phyloP scores from a whole-genome alignment of 1,140 invertebrate genomes.

The Phortica variegata region DNA sequence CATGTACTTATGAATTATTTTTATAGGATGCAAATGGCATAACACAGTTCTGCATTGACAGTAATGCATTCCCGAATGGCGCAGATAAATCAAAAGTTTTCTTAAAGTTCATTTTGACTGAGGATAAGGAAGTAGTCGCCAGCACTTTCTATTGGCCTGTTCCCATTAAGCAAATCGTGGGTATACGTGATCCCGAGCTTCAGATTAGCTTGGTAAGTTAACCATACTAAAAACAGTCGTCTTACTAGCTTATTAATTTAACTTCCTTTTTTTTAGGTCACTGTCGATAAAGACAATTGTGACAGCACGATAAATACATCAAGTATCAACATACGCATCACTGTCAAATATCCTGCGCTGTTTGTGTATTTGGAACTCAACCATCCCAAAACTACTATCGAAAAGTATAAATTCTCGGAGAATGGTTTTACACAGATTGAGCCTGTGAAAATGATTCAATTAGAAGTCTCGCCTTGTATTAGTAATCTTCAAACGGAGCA shows the following conservation, averaged over 20 bases:
- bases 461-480: slow-evolving; percentile 35
- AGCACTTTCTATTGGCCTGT: slow-evolving; percentile 35
- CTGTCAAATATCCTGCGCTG: slow-evolving; percentile 33
- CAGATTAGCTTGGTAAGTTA: slow-evolving; percentile 23
- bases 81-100: slow-evolving; percentile 27
- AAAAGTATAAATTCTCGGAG: slow-evolving; percentile 42
- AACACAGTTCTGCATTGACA: slow-evolving; percentile 14
- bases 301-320: slow-evolving; percentile 38
- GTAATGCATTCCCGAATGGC: slow-evolving; percentile 17
- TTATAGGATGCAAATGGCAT: slow-evolving; percentile 20
- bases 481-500: slow-evolving; percentile 11
- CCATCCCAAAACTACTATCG: slow-evolving; percentile 21
- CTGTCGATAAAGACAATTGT: slow-evolving; percentile 31
- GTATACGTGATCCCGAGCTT: slow-evolving; percentile 24
- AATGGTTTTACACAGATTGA: slow-evolving; percentile 55
- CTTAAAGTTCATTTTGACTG: slow-evolving; percentile 24
- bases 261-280: background rate
- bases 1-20: no score
- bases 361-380: slow-evolving; percentile 50
- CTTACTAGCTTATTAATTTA: background rate
- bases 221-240: slow-evolving; percentile 4
- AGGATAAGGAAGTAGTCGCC: slow-evolving; percentile 11
- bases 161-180: slow-evolving; percentile 30
- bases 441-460: slow-evolving; percentile 30
- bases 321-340: slow-evolving; percentile 38